Conservation (phyloP, 2,797 vertebrate species). For the Vespertilio murinus region DNA sequence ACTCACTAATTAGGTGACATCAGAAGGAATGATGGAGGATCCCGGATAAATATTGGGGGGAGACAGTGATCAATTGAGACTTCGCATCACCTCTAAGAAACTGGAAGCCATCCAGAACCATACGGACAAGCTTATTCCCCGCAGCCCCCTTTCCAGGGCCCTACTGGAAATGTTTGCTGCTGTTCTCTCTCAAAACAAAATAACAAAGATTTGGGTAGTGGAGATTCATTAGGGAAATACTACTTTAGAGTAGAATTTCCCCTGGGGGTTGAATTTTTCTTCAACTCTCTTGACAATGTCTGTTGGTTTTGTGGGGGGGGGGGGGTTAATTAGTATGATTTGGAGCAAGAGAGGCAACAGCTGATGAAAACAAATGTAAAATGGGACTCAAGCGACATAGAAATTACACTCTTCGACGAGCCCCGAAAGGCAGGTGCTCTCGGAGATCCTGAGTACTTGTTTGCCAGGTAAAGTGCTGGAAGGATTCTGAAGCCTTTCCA, state of each 20-base stretch:
- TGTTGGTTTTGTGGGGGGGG: not conserved
- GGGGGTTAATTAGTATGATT: not conserved
- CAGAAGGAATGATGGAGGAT: not conserved
- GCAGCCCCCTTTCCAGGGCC: not conserved
- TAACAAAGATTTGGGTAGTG: conserved; percentile 49
- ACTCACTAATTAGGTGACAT: not conserved
- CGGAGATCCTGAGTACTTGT: not conserved
- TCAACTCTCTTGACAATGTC: conserved; percentile 41
- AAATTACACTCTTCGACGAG: not conserved
- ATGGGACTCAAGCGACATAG: not conserved
- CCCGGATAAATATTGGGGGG: not conserved
- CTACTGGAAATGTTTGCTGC: not conserved
- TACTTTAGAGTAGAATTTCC: conserved; percentile 4
- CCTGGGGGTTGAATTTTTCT: conserved; percentile 48
- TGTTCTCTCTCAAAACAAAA: conserved; percentile 41
- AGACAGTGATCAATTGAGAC: not conserved
- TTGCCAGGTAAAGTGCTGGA: not conserved
- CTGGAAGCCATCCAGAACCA: not conserved
- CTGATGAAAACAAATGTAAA: conserved; percentile 14
- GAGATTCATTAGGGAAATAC: conserved; percentile 15
- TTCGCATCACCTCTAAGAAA: not conserved
- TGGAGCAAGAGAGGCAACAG: not conserved
- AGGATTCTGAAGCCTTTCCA: not conserved
- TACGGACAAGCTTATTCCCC: not conserved
- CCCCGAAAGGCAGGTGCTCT: not conserved